A percentile compares a stretch with the other conserved stretches of the same genome.
phyloP scores from a whole-genome alignment of 2,888 invertebrate species.

The Eupithecia centaureata region DNA sequence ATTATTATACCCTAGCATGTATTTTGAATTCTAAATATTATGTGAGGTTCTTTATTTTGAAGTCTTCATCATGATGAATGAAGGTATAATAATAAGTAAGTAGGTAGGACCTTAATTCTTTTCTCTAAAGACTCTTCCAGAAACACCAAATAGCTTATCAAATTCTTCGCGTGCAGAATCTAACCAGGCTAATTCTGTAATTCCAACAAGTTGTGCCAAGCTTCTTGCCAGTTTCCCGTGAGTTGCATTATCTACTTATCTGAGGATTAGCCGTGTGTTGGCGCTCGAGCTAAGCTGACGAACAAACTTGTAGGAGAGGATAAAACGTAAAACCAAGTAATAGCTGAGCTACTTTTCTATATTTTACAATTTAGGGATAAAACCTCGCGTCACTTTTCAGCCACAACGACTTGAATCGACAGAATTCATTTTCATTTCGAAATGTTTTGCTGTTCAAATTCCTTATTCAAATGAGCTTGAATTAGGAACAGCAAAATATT shows the following conservation, averaged over 20 bases:
- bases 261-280: constrained; percentile 2
- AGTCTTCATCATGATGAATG: too few relatives aligned
- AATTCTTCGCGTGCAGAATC: neutral
- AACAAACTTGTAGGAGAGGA: neutral
- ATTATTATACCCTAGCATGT: too few relatives aligned
- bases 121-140: neutral
- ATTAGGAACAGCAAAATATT: too few relatives aligned
- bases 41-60: too few relatives aligned
- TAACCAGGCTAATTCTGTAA: neutral
- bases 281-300: neutral
- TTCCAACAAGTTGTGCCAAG: constrained; percentile 9
- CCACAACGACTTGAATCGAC: neutral
- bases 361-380: neutral
- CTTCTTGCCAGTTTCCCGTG: neutral
- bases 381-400: neutral
- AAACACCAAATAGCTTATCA: neutral
- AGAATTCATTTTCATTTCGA: neutral
- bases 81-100: too few relatives aligned
- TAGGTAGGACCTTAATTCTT: too few relatives aligned
- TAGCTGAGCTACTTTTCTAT: neutral
- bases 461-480: too few relatives aligned
- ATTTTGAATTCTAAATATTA: too few relatives aligned
- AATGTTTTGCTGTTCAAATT: too few relatives aligned
- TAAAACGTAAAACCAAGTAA: neutral
- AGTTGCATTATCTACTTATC: neutral